These are phyloP conservation scores for Melitaea athalia DNA, from an alignment of 2,888 invertebrate species.

Conservation along the genomic window DNA sequence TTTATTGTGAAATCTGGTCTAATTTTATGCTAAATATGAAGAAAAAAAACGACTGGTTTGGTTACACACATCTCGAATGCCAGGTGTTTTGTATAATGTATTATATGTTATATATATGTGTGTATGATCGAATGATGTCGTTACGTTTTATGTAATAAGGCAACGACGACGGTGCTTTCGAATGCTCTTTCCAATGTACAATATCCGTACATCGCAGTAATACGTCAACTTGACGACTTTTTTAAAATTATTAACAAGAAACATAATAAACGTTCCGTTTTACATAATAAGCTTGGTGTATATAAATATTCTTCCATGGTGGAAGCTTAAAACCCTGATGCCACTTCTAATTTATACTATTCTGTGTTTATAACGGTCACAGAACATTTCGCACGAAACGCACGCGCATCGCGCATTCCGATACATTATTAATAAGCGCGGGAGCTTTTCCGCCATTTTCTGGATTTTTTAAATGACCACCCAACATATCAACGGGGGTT, in stretches of 20 bases:
- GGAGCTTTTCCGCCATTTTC: conserved; percentile 71
- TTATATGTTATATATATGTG: conserved; percentile 5
- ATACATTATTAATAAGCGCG: conserved; percentile 73
- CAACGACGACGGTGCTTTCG: conserved; percentile 22
- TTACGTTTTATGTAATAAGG: conserved; percentile 25
- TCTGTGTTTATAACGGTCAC: conserved; percentile 42
- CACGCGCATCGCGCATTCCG: conserved; percentile 62
- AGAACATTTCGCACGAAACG: conserved; percentile 66
- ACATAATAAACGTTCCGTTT: too few relatives aligned
- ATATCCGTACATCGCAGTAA: conserved; percentile 16
- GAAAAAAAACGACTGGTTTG: conserved; percentile 22
- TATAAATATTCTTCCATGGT: too few relatives aligned
- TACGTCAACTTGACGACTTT: not conserved
- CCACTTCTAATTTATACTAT: conserved; percentile 10
- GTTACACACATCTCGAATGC: conserved; percentile 28
- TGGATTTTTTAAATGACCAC: conserved; percentile 51
- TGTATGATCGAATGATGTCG: conserved; percentile 8
- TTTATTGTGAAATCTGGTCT: conserved; percentile 19
- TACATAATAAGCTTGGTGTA: not conserved
- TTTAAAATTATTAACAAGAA: not conserved
- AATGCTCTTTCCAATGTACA: conserved; percentile 22
- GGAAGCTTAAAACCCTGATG: not conserved
- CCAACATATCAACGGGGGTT: conserved; percentile 35
- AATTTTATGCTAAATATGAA: conserved; percentile 14
- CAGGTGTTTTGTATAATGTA: conserved; percentile 33